Percentiles rank a stretch among this genome's conserved stretches.
Conservation (phyloP, 2,888 invertebrate genomes). For the Eumerus sabulonum region DNA sequence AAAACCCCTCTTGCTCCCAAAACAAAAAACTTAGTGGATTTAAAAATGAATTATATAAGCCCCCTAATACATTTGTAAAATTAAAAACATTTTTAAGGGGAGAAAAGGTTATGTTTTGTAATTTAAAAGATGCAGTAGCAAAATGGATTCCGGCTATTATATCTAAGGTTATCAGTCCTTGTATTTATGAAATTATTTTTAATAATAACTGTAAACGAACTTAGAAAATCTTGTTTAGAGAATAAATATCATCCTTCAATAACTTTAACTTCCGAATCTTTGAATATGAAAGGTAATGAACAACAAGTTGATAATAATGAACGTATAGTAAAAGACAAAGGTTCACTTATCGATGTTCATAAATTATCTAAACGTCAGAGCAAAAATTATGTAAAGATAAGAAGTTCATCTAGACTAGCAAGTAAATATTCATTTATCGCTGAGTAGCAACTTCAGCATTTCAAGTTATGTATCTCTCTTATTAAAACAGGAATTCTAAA, state of each 20-base stretch:
- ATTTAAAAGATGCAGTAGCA: background rate
- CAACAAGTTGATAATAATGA: background rate
- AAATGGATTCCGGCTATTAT: too few relatives aligned
- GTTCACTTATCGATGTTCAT: too few relatives aligned
- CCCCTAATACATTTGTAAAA: too few relatives aligned
- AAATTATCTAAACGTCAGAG: background rate
- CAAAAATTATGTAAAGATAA: conserved; percentile 3
- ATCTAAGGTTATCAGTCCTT: conserved; percentile 18
- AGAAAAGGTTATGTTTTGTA: conserved; percentile 23
- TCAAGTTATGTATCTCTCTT: background rate
- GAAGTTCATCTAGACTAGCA: conserved; percentile 17
- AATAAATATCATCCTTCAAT: conserved; percentile 21
- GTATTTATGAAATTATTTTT: conserved; percentile 20
- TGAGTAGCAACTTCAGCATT: too few relatives aligned
- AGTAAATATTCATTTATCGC: too few relatives aligned
- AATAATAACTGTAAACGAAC: conserved; percentile 13
- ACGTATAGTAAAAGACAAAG: background rate
- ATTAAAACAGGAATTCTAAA: too few relatives aligned
- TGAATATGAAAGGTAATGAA: background rate
- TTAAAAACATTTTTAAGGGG: background rate
- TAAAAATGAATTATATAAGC: background rate
- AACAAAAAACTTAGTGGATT: background rate
- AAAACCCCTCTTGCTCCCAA: background rate
- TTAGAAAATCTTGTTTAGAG: conserved; percentile 23
- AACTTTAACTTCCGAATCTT: conserved; percentile 12